Evolutionary conservation across 2,888 invertebrate genomes (phyloP).

Genomic region (Elmis aenea): DNA sequence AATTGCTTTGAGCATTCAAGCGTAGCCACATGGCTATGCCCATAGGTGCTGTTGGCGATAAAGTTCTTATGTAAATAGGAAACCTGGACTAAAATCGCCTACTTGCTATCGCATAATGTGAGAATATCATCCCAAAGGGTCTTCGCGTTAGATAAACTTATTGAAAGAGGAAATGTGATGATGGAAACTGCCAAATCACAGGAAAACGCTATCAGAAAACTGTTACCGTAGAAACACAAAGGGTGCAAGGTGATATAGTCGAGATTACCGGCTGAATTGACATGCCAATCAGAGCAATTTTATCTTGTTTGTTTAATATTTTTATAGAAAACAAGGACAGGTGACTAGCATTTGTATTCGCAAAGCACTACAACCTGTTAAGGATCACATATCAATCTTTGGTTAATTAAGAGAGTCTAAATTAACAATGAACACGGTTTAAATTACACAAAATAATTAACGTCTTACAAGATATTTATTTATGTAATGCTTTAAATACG

Average conservation of each 20-base stretch:
- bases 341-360: no score
- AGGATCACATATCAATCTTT: no score
- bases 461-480: no score
- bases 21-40: constrained; percentile 22
- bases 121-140: constrained; percentile 31
- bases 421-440: no score
- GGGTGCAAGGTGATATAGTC: constrained; percentile 17
- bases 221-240: constrained; percentile 24
- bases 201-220: constrained; percentile 32
- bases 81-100: constrained; percentile 21
- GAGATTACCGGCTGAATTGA: no score
- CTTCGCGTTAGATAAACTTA: constrained; percentile 34
- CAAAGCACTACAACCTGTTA: no score
- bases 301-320: no score
- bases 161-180: constrained; percentile 36
- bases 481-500: no score
- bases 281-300: no score
- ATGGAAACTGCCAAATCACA: constrained; percentile 35
- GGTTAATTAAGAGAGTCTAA: no score
- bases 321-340: no score
- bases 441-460: no score
- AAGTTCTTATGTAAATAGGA: constrained; percentile 10
- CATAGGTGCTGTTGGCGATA: constrained; percentile 16
- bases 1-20: constrained; percentile 23
- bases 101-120: constrained; percentile 23